Conservation (phyloP, 2,888 invertebrate genomes). For the Xiphydria camelus region DNA sequence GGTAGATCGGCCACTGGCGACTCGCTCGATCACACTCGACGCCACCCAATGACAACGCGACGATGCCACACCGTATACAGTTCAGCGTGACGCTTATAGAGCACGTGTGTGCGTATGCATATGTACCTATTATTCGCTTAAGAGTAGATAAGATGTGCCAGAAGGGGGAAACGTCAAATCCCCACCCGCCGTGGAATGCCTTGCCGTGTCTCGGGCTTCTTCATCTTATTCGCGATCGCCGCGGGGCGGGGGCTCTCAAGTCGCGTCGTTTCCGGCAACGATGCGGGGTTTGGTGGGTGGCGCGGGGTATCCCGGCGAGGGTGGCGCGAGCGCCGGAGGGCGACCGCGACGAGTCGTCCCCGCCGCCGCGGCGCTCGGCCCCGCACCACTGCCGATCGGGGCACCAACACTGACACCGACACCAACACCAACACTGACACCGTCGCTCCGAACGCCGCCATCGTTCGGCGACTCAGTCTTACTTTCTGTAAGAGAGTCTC, state of each 20-base stretch:
- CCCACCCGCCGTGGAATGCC: conserved; percentile 30
- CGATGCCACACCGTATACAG: no score
- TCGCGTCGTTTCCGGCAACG: conserved; percentile 22
- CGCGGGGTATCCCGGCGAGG: neutral
- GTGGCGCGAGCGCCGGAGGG: neutral
- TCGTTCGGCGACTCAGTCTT: no score
- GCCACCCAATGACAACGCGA: no score
- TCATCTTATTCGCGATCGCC: conserved; percentile 22
- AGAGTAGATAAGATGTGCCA: conserved; percentile 4
- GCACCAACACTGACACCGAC: neutral
- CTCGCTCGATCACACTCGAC: no score
- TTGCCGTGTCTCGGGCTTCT: conserved; percentile 30
- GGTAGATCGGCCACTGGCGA: no score
- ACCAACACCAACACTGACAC: conserved; percentile 1
- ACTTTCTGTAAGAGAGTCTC: no score
- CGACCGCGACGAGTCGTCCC: neutral
- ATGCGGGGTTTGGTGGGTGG: no score
- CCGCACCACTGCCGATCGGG: neutral
- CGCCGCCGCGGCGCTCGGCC: neutral
- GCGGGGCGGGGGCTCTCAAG: conserved; percentile 24
- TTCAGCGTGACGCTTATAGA: no score
- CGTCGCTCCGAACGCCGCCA: neutral
- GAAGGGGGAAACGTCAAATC: conserved; percentile 2
- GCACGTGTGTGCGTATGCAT: no score
- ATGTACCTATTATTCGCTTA: conserved; percentile 4